Base-by-base conservation (phyloP, 2,797 vertebrate genomes). In the Gastrophryne carolinensis region DNA sequence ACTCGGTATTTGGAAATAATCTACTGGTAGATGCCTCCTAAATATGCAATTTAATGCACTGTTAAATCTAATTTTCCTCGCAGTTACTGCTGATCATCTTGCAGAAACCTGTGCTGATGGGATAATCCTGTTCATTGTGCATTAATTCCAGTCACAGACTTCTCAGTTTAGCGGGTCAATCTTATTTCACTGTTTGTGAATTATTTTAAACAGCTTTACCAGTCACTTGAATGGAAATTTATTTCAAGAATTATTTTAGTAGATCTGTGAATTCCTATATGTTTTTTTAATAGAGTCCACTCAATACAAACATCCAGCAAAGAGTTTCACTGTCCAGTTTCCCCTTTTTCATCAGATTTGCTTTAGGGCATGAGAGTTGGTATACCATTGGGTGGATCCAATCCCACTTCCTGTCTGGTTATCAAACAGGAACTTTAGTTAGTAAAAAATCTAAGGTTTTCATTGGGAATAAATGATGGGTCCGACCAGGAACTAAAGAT, bases 1-100 rank as follows among this genome's bases (percentile, higher is more conserved):
- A 78, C 75, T 78, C 75, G 68, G 75, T 78, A 78, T 78, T 78
- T 78, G 75, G 75, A 78, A 72, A 70, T 78, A 78, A 78, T 78
- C 75, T 78, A 78, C 60, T 63, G 56, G 67, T 65, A 34, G 75
- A 78, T 78, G 67, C 75, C 52, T 72, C 75, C 63, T 78, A 78
- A 78, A 78, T 78, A 78, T 30, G 75, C 75, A 78, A 78, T 78
- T 78, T 78, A 78, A 78, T 78, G 67, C 75, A 71, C 75, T 78
- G 75, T 78, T 78, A 78, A 78, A 72, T 78, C 75, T 72, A 78
- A 78, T 78, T 78, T 78, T 65, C 67, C 75, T 72, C 13, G 68
- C 75, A 23, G 67, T 78, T 72, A 72, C 75, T 66, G 68, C 75
- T 78, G 47, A 78, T 78, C 75, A 72, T 60, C 75, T 66, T 39